A percentile compares a stretch with the other conserved stretches of the same genome.
These are phyloP conservation scores for Sebastes vulpes DNA, from an alignment of 2,797 vertebrate species.

Conservation along the genomic window DNA sequence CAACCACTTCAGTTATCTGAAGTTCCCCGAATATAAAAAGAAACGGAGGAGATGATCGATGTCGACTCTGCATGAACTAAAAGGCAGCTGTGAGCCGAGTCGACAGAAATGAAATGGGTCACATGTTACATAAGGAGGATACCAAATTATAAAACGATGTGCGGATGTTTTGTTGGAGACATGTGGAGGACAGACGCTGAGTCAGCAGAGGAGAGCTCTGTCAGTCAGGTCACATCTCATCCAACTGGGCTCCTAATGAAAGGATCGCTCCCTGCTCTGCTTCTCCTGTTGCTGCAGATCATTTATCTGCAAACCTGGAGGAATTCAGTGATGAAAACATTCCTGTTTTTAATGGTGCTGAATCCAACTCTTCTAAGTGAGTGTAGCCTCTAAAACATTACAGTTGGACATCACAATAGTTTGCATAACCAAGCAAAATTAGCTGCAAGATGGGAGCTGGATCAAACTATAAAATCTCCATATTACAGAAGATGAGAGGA, in stretches of 20 bases:
- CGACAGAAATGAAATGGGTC: conserved; percentile 13
- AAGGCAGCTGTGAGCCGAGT: conserved; percentile 1
- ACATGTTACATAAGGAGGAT: background rate
- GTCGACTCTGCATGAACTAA: background rate
- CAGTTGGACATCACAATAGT: no score
- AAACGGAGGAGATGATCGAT: background rate
- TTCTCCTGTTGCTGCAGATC: background rate
- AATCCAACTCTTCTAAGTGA: background rate
- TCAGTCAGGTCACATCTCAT: background rate
- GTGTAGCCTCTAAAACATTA: no score
- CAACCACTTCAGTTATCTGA: background rate
- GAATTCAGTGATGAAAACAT: background rate
- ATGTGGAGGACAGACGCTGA: conserved; percentile 11
- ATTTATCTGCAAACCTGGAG: background rate
- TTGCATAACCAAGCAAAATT: background rate
- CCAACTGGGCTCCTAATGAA: background rate
- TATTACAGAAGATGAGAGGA: background rate
- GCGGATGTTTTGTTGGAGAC: conserved; percentile 1
- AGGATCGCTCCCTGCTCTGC: background rate
- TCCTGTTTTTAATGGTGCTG: background rate
- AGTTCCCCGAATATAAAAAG: background rate
- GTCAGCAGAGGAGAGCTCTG: conserved; percentile 16
- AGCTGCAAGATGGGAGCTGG: background rate
- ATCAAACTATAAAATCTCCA: background rate
- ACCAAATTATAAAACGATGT: conserved; percentile 12